A percentile compares a stretch with the other conserved stretches of the same genome.
Conservation (phyloP, 30 jellyfish, hydroid and myxozoan species). For the Pelagia noctiluca region DNA sequence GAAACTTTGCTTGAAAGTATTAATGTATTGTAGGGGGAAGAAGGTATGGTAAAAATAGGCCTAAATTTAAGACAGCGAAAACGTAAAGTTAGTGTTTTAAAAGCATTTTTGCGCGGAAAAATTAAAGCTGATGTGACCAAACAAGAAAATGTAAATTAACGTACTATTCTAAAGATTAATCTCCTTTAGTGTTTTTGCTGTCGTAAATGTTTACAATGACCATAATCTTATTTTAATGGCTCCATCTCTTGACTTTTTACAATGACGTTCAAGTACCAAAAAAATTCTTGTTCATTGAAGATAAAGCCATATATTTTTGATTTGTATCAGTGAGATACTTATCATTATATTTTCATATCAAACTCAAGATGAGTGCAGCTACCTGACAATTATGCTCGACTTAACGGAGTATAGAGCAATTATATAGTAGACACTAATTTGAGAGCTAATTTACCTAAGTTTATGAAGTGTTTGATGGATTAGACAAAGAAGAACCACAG, state of each 20-base stretch:
- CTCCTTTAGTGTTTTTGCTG: background rate
- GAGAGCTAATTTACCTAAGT: too few species aligned
- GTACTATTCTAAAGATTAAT: background rate
- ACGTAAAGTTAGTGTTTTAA: background rate
- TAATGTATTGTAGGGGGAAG: too few species aligned
- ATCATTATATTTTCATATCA: background rate
- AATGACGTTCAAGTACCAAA: background rate
- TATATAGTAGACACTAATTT: background rate
- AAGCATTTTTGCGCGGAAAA: background rate
- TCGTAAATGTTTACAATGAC: background rate
- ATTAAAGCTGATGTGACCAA: background rate
- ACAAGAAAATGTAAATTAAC: background rate
- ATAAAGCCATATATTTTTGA: background rate
- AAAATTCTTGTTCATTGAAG: background rate
- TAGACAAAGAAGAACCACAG: too few species aligned
- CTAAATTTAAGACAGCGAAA: background rate
- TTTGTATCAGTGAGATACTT: background rate
- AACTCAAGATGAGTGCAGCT: background rate
- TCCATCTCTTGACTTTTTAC: background rate
- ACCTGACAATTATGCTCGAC: background rate
- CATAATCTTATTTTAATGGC: background rate
- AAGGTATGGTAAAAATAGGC: background rate
- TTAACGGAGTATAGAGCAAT: background rate
- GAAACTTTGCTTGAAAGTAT: too few species aligned
- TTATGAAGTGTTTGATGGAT: too few species aligned